Evolutionary conservation across 2,888 invertebrate species (phyloP).

Genomic region (Coleophora flavipennella): DNA sequence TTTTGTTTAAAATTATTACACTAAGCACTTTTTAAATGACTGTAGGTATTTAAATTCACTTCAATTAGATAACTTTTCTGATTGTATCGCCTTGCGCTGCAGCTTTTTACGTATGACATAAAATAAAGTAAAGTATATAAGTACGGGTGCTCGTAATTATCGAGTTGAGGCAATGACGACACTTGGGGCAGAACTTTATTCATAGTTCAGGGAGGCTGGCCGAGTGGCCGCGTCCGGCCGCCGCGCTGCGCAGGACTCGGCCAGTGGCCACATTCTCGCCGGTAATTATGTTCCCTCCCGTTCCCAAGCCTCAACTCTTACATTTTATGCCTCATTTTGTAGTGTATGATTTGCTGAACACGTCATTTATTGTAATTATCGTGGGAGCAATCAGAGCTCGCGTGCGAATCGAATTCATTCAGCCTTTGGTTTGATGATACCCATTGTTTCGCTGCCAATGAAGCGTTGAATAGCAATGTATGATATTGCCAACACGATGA

Average conservation of each 20-base stretch:
- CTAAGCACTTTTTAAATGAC: too few relatives aligned
- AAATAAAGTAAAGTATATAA: too few relatives aligned
- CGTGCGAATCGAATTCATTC: conserved; percentile 42
- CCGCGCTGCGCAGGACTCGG: conserved; percentile 57
- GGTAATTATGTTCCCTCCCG: conserved; percentile 64
- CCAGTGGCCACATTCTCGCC: conserved; percentile 62
- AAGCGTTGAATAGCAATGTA: conserved; percentile 8
- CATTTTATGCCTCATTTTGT: conserved; percentile 66
- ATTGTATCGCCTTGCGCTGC: too few relatives aligned
- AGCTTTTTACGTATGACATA: too few relatives aligned
- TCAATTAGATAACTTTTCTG: too few relatives aligned
- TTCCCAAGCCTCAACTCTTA: conserved; percentile 59
- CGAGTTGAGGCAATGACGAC: conserved; percentile 53
- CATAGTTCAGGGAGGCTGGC: conserved; percentile 53
- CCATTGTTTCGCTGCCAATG: conserved; percentile 27
- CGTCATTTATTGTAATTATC: conserved; percentile 59
- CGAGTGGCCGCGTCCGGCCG: conserved; percentile 41
- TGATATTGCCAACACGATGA: conserved; percentile 5
- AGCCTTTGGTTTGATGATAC: conserved; percentile 25
- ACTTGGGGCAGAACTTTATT: conserved; percentile 49
- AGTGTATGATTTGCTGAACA: conserved; percentile 64
- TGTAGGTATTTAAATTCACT: too few relatives aligned
- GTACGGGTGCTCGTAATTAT: too few relatives aligned
- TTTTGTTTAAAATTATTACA: too few relatives aligned
- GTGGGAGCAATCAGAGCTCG: conserved; percentile 47